Conservation (phyloP, 2,797 vertebrate genomes). For the Fringilla coelebs region DNA sequence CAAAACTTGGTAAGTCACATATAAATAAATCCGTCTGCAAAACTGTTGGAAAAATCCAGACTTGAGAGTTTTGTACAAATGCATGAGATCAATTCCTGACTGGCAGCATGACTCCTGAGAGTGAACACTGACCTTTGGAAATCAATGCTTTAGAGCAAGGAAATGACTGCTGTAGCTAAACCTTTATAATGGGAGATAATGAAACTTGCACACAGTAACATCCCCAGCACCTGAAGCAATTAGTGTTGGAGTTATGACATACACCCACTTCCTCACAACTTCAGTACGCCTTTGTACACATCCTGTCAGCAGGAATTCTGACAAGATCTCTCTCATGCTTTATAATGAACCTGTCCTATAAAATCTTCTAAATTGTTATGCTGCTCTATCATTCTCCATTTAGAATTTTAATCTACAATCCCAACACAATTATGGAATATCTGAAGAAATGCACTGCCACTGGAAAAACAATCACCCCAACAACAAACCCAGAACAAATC, state of each 20-base stretch:
- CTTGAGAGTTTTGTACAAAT: neutral
- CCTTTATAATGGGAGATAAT: neutral
- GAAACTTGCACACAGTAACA: neutral
- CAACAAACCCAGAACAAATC: neutral
- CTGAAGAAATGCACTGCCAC: neutral
- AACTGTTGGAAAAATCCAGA: neutral
- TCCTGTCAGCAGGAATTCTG: neutral
- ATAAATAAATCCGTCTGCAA: neutral
- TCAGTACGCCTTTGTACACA: neutral
- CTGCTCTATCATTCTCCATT: neutral
- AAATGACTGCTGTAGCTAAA: neutral
- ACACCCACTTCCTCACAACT: neutral
- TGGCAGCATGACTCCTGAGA: neutral
- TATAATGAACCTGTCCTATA: neutral
- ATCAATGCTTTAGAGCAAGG: neutral
- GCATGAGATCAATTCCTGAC: neutral
- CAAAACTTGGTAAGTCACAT: neutral
- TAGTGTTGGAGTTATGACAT: neutral
- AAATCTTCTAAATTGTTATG: neutral
- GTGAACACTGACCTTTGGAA: neutral
- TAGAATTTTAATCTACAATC: neutral
- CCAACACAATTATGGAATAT: neutral
- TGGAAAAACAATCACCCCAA: neutral
- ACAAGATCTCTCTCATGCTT: neutral
- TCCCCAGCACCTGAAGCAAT: neutral